Percentiles rank a stretch among this genome's conserved stretches.
These are phyloP conservation scores for Nemurella pictetii DNA, from an alignment of 2,888 invertebrate genomes.

Conservation along the genomic window DNA sequence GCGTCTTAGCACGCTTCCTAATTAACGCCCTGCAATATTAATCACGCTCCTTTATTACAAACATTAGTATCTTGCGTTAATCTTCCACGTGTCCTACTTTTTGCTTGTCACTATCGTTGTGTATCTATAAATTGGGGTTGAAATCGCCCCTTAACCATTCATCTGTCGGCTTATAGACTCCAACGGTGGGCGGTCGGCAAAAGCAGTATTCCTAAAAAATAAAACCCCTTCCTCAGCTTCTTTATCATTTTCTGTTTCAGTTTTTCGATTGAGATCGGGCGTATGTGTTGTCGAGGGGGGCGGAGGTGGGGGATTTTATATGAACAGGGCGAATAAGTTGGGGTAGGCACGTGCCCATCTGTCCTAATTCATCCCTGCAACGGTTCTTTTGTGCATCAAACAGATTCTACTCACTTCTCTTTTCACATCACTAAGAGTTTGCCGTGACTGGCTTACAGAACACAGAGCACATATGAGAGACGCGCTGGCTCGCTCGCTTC, in stretches of 20 bases:
- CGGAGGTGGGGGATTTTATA: background rate
- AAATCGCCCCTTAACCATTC: slow-evolving; percentile 22
- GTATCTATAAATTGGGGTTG: slow-evolving; percentile 20
- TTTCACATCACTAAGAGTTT: background rate
- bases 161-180: slow-evolving; percentile 27
- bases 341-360: slow-evolving; percentile 29
- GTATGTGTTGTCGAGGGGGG: background rate
- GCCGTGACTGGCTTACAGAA: background rate
- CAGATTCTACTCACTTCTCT: background rate
- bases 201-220: background rate
- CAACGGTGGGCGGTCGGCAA: slow-evolving; percentile 13
- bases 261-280: slow-evolving; percentile 20
- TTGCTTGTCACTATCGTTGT: background rate
- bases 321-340: slow-evolving; percentile 1
- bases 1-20: background rate
- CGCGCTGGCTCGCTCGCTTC: background rate
- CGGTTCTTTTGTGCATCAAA: background rate
- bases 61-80: background rate
- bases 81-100: background rate
- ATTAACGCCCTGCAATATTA: background rate
- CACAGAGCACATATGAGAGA: too few relatives aligned
- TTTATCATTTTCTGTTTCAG: slow-evolving; percentile 32
- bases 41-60: background rate
- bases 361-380: slow-evolving; percentile 18
- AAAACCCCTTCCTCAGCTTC: slow-evolving; percentile 20